Percentiles rank a stretch among this genome's conserved stretches.
These are phyloP conservation scores for Lasiurus borealis DNA, from an alignment of 2,113 vertebrate genomes.

Conservation along the genomic window DNA sequence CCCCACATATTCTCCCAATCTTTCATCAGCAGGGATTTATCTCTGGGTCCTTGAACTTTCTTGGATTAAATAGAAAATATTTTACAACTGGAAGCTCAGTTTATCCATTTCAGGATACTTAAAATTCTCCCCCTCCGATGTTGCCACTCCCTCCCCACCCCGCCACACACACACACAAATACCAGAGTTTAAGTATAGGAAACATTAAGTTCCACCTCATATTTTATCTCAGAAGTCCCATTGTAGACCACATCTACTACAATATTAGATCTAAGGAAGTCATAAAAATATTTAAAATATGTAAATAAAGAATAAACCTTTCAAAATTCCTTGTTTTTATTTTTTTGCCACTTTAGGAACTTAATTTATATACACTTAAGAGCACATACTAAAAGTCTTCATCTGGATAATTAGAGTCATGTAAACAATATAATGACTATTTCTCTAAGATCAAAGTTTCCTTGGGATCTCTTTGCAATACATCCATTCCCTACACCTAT, in stretches of 20 bases:
- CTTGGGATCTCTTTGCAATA: neutral
- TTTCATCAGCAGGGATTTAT: neutral
- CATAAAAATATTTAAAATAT: neutral
- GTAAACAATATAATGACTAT: neutral
- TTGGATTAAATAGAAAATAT: neutral
- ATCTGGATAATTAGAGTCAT: neutral
- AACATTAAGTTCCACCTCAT: neutral
- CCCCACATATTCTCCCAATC: neutral
- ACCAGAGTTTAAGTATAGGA: neutral
- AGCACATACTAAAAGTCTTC: neutral
- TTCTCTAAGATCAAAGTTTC: neutral
- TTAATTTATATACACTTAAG: constrained; percentile 1
- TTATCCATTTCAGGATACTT: neutral
- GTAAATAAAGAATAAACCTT: neutral
- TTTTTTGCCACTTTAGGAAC: neutral
- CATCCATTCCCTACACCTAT: neutral
- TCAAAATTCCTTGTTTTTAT: neutral
- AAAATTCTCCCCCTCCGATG: neutral
- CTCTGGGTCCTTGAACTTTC: neutral
- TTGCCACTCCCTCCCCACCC: rapidly evolving
- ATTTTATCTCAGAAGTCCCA: neutral
- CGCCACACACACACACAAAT: neutral
- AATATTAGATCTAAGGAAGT: neutral
- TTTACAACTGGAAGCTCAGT: neutral
- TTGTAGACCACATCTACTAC: neutral